phyloP scores from a whole-genome alignment of 1,140 invertebrate genomes.

The Chironomus tepperi region DNA sequence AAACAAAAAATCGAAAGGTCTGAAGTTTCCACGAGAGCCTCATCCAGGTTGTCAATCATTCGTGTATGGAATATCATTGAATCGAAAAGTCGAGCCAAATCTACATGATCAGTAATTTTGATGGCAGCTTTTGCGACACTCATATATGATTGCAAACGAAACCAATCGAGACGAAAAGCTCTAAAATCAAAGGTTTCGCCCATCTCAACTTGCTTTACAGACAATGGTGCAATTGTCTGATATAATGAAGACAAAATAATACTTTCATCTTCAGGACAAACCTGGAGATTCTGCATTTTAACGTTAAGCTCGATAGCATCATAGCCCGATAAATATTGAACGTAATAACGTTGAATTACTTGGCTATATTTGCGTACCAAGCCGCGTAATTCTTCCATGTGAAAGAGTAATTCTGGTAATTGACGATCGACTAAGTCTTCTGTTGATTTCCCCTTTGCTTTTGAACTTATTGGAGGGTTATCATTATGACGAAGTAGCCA shows the following conservation, averaged over 20 bases:
- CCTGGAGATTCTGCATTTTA: constrained; percentile 76
- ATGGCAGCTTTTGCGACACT: constrained; percentile 77
- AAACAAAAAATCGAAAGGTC: constrained; percentile 97
- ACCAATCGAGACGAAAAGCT: constrained; percentile 93
- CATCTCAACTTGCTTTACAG: constrained; percentile 93
- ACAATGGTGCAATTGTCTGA: constrained; percentile 76
- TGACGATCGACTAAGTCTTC: constrained; percentile 90
- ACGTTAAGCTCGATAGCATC: constrained; percentile 89
- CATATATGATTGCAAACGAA: constrained; percentile 89
- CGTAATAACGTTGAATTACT: constrained; percentile 96
- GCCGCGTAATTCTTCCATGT: constrained; percentile 94
- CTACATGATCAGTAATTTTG: constrained; percentile 74
- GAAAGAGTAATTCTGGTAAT: constrained; percentile 93
- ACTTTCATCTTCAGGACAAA: constrained; percentile 90
- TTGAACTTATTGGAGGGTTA: constrained; percentile 76
- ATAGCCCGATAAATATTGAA: constrained; percentile 92
- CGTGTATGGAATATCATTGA: constrained; percentile 95
- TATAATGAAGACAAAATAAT: constrained; percentile 89
- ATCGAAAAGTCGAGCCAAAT: constrained; percentile 86
- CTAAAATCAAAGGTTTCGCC: constrained; percentile 95
- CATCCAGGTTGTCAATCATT: constrained; percentile 97
- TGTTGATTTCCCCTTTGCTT: constrained; percentile 72
- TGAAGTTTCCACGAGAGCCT: constrained; percentile 91
- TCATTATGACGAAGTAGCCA: constrained; percentile 96
- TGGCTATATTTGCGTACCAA: constrained; percentile 90